Base-by-base conservation (phyloP, 2,888 invertebrate genomes). In the Clivina fossor region DNA sequence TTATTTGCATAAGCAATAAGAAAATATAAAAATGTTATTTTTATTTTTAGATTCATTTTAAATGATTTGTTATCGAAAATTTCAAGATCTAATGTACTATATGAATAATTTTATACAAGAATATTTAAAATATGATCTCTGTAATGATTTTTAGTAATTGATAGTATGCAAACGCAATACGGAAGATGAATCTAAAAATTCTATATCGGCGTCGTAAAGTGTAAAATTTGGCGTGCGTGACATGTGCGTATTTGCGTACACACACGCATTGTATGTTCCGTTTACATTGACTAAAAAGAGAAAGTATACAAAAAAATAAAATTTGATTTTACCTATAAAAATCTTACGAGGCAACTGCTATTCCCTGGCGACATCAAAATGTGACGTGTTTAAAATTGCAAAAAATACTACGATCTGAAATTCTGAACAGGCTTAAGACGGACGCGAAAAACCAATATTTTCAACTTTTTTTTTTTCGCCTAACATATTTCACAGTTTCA, bases 241-340 rank as follows among this genome's bases (percentile, higher is more conserved):
- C 13, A 13, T 13, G 30, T 40, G 13, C 19, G 18, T 40, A 13
- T 40, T 19, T 19, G 40, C 11, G 19, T 18, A 22, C 11, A 40
- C n/a, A 40, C 22, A 20, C 19, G 11, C 18, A 19, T 22, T 16
- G 3, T n/a, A n/a, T n/a, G n/a, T n/a, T n/a, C n/a, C n/a, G n/a
- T n/a, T n/a, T n/a, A n/a, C n/a, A n/a, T n/a, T n/a, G n/a, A n/a
- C n/a, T n/a, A n/a, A n/a, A n/a, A n/a, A n/a, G 20, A 53, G 53
- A 53, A 53, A 53, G 44, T 53, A 44, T 53, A 53, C 44, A 53
- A 53, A 47, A n/a, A 53, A 44, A 53, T 53, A 53, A 53, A 53
- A 53, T 53, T 44, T 53, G 53, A 53, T 53, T 53, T 53, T 53
- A 35, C 37, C 53, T 53, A 53, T 53, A 53, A 44, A 53, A 53